phyloP scores from a whole-genome alignment of 2,888 invertebrate species.

The Globia sparganii region DNA sequence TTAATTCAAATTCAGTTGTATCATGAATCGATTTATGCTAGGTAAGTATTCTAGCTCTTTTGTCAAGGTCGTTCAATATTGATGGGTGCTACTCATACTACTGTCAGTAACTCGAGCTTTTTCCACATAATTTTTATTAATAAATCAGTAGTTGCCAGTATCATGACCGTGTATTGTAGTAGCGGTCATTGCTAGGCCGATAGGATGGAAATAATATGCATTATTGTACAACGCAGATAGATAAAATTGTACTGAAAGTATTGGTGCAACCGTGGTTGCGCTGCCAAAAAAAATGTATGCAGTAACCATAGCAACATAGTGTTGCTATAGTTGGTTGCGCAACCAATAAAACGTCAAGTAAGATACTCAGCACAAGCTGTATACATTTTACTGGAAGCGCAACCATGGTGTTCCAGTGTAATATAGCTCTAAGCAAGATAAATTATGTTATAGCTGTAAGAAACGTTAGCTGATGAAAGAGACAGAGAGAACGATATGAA shows the following conservation, averaged over 20 bases:
- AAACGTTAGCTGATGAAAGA: not conserved
- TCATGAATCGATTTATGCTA: conserved; percentile 58
- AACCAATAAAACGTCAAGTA: not conserved
- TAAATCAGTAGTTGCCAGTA: conserved; percentile 32
- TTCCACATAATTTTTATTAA: conserved; percentile 34
- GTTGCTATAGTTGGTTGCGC: too few relatives aligned
- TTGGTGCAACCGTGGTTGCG: not conserved
- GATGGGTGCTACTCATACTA: conserved; percentile 27
- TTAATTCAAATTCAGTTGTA: conserved; percentile 61
- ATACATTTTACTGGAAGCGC: not conserved
- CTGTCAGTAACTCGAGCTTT: conserved; percentile 38
- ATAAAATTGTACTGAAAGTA: not conserved
- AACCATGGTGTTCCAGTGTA: not conserved
- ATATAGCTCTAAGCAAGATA: too few relatives aligned
- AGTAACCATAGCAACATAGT: not conserved
- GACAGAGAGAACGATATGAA: not conserved
- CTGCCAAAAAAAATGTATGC: not conserved
- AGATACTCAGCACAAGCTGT: not conserved
- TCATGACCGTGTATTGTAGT: not conserved
- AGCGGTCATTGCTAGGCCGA: not conserved
- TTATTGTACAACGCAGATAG: not conserved
- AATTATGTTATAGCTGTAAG: too few relatives aligned
- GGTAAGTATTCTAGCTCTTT: conserved; percentile 41
- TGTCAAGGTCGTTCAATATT: conserved; percentile 60
- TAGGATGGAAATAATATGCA: not conserved